A percentile compares a stretch with the other conserved stretches of the same genome.
Evolutionary conservation across 2,888 invertebrate genomes (phyloP).

Genomic region (Lycophotia porphyrea): DNA sequence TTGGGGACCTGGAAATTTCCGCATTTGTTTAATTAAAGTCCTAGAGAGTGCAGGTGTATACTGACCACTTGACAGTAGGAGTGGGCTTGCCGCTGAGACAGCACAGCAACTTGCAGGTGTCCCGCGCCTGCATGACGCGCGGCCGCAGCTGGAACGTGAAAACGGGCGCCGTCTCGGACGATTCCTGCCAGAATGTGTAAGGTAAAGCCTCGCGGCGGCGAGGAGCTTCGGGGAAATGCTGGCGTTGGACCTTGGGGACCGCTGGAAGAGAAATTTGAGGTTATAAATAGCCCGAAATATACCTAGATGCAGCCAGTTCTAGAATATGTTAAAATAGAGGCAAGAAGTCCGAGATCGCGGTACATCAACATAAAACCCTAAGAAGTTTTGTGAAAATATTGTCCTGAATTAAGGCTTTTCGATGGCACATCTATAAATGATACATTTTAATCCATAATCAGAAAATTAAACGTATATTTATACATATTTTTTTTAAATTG

Average conservation of each 20-base stretch:
- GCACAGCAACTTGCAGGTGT: constrained; percentile 99
- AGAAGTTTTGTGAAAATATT: too few relatives aligned
- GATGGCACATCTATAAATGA: too few relatives aligned
- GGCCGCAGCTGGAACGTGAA: constrained; percentile 99
- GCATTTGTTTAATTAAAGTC: background rate
- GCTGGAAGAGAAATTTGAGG: constrained; percentile 87
- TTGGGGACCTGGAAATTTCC: background rate
- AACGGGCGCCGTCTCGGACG: constrained; percentile 97
- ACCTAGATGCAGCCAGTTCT: too few relatives aligned
- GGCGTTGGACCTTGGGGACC: constrained; percentile 93
- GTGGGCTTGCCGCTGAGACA: constrained; percentile 98
- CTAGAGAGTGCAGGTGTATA: constrained; percentile 3
- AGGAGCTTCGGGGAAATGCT: constrained; percentile 93
- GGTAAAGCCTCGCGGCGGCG: constrained; percentile 95
- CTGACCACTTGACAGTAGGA: constrained; percentile 96
- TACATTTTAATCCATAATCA: too few relatives aligned
- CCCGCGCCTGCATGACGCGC: constrained; percentile 98
- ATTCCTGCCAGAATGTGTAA: constrained; percentile 97
- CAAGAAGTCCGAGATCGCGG: too few relatives aligned
- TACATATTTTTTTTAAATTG: too few relatives aligned
- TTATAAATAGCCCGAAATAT: background rate
- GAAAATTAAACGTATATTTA: too few relatives aligned
- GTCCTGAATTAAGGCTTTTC: too few relatives aligned
- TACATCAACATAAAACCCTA: too few relatives aligned
- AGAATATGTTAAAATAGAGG: too few relatives aligned